Evolutionary conservation across 2,113 vertebrate genomes (phyloP), one percentile per base, ranked within the genome.

Genomic region (Phylloscopus whistleri): DNA sequence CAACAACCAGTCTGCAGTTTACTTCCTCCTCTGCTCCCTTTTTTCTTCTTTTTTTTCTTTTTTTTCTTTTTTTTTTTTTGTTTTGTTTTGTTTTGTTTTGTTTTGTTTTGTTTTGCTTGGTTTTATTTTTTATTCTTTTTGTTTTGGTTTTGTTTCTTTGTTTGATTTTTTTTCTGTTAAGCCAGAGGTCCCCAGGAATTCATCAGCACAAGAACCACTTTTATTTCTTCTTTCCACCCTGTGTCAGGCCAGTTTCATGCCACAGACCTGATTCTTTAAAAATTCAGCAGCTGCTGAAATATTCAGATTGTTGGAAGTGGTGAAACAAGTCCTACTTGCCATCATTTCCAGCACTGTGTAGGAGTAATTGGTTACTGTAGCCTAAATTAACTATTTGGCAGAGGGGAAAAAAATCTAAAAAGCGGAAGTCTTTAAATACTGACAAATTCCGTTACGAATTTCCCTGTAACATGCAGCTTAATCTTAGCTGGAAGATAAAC

Each of bases 211-310:
- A 24, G 20, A 58, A 51, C 84, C 21, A 22, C 35, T 4, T 84
- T 59, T 33, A 28, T 53, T 69, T 81, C 74, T 80, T 68, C 67
- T 60, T 84, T 77, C 60, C 21, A 63, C 35, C 12, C 31, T 0
- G 1, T 19, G 10, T 86, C 39, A 3, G 7, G 28, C 51, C 46
- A 76, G 33, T 52, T 89, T 13, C 43, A 56, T 0, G 0, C 7
- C 35, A 13, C 66, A 55, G 46, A n/a, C 13, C n/a, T 10, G 19
- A 16, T 48, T 84, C 46, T 62, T 84, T 60, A 33, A 16, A 33
- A 94, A 62, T 63, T 53, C 68, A 43, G 33, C 59, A 53, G 43
- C 68, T 87, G 80, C 51, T 81, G 60, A 82, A 78, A 58, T 46
- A 74, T 2, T 81, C 44, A 13, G 30, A 10, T 41, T 74, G 30